These are phyloP conservation scores for Pristionchus maxplancki DNA, from an alignment of 2,888 invertebrate species.

Conservation along the genomic window DNA sequence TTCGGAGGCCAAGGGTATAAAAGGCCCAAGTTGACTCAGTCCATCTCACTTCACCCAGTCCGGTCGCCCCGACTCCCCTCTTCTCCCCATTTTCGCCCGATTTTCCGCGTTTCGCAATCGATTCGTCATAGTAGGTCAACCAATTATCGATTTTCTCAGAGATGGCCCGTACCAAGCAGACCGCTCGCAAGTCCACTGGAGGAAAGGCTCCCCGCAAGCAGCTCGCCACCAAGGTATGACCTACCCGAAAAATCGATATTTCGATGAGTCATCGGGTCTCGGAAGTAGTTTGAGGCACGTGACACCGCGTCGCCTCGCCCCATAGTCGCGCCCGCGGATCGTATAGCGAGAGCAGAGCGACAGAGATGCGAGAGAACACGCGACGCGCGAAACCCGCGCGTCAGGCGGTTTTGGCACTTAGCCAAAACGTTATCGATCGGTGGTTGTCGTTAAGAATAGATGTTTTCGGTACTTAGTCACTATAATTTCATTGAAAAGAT, in stretches of 20 bases:
- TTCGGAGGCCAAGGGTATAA: neutral
- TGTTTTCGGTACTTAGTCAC: neutral
- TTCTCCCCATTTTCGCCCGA: neutral
- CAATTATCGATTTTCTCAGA: neutral
- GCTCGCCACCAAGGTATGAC: constrained; percentile 73
- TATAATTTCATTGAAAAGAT: too few relatives aligned
- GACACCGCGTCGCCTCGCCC: neutral
- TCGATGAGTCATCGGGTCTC: neutral
- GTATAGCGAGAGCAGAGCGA: neutral
- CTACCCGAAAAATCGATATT: neutral
- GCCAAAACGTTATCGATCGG: neutral
- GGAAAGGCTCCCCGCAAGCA: constrained; percentile 73
- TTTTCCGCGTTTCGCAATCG: neutral
- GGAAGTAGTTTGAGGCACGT: neutral
- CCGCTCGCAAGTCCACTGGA: constrained; percentile 72
- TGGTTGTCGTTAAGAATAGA: neutral
- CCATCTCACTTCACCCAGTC: neutral
- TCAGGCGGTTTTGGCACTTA: neutral
- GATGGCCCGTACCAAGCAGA: constrained; percentile 74
- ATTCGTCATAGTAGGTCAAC: neutral
- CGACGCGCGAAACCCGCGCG: constrained; percentile 24
- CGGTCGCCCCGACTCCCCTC: neutral
- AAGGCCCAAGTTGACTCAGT: neutral
- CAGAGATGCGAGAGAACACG: constrained; percentile 9
- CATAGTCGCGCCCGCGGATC: neutral